Conservation (phyloP, 2,797 vertebrate species). For the Tachyglossus aculeatus region DNA sequence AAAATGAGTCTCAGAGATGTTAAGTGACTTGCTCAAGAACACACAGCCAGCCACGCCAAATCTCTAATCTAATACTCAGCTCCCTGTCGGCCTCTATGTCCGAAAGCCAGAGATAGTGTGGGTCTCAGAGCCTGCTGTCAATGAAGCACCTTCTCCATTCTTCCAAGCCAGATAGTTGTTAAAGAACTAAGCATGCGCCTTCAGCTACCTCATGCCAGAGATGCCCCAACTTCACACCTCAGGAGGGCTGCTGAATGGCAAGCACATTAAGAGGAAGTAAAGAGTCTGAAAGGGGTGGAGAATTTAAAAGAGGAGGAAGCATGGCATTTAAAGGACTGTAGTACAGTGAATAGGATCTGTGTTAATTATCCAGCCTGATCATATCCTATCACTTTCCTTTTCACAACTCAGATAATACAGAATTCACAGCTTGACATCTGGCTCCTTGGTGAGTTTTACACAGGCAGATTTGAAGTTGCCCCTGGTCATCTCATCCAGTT, state of each 20-base stretch:
- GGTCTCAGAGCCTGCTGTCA: no score
- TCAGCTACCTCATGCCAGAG: no score
- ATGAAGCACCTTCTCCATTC: no score
- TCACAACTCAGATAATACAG: constrained; percentile 14
- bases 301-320: background rate
- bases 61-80: no score
- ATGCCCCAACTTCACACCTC: no score
- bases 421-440: constrained; percentile 27
- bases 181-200: no score
- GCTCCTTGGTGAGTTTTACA: background rate
- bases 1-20: background rate
- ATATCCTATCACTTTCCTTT: background rate
- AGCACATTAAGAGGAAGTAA: background rate
- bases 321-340: background rate
- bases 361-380: constrained; percentile 12
- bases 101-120: no score
- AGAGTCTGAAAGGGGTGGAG: background rate
- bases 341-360: background rate
- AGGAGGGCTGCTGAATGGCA: background rate
- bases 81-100: no score
- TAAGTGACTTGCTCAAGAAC: background rate
- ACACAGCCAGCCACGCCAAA: background rate
- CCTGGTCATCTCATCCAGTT: background rate
- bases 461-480: constrained; percentile 9
- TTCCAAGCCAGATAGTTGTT: no score